Base-by-base conservation (phyloP, 2,888 invertebrate species). In the Operophtera brumata region DNA sequence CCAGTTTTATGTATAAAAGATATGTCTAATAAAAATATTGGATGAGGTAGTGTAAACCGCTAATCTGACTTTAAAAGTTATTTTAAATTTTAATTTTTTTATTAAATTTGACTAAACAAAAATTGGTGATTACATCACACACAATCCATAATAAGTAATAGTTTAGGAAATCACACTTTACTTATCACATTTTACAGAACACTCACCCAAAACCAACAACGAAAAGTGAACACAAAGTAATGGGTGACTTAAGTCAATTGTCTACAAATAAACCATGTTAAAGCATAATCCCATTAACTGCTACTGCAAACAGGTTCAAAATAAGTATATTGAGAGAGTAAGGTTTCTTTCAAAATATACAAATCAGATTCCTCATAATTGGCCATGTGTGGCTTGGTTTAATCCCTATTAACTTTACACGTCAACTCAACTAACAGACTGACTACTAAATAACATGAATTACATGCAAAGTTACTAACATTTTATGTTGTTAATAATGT, bases 191-290 rank as follows among this genome's bases (percentile, higher is more conserved):
- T 20, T 34, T n/a, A 34, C 34, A 34, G 20, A 10, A 42, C 12
- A 36, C 47, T 52, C 54, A 51, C 37, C 26, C 2, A 3, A 59
- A 64, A 59, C 42, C 46, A 54, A 59, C 54, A 1, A 13, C 6
- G 2, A 7, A 20, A n/a, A 10, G 5, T 30, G 13, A 28, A 34
- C 20, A 58, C 58, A 57, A 62, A 55, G 59, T 51, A 57, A 47
- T 39, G 41, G 54, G 59, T 65, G 60, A 70, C 69, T 71, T 75
- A 76, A 80, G 72, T 78, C 72, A 79, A 78, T 74, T 74, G 75
- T 69, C 77, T 81, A 80, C 73, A 80, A 79, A 82, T 77, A 78
- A 60, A 54, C 52, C 47, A 57, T 51, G 58, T 61, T 61, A 48
- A 36, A 44, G 7, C 47, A 49, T 70, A 74, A 76, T 69, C 75